Conservation (phyloP, 2,888 invertebrate species). For the Abrostola tripartita region DNA sequence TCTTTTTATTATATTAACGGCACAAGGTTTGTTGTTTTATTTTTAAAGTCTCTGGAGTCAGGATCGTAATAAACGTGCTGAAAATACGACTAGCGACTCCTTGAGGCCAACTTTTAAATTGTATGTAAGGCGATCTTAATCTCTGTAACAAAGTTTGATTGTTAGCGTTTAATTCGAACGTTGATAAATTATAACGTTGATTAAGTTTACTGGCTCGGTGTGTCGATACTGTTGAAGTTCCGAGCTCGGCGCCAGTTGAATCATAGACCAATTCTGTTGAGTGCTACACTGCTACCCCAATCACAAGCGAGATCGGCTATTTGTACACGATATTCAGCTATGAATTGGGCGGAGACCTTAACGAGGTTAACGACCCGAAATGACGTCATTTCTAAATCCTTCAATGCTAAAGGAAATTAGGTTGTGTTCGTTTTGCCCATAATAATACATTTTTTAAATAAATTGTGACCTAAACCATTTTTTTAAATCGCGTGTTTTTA, state of each 20-base stretch:
- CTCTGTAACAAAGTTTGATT: slow-evolving; percentile 42
- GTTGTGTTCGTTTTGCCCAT: slow-evolving; percentile 3
- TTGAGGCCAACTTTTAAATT: slow-evolving; percentile 39
- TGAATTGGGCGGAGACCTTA: slow-evolving; percentile 33
- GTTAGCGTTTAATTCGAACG: slow-evolving; percentile 34
- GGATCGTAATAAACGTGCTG: slow-evolving; percentile 45
- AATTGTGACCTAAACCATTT: background rate
- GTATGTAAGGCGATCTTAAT: slow-evolving; percentile 29
- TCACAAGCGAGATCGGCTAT: slow-evolving; percentile 48
- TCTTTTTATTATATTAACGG: slow-evolving; percentile 39
- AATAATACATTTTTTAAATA: background rate
- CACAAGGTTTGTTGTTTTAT: slow-evolving; percentile 35
- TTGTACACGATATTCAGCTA: slow-evolving; percentile 36
- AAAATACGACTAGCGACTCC: slow-evolving; percentile 40
- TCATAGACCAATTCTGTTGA: slow-evolving; percentile 49
- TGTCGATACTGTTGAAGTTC: slow-evolving; percentile 40
- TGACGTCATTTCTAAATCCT: slow-evolving; percentile 29
- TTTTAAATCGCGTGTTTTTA: background rate
- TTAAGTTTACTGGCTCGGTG: slow-evolving; percentile 38
- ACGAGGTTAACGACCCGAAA: slow-evolving; percentile 22
- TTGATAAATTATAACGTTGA: slow-evolving; percentile 43
- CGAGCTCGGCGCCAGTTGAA: slow-evolving; percentile 47
- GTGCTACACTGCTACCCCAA: slow-evolving; percentile 51
- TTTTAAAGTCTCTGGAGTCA: slow-evolving; percentile 22
- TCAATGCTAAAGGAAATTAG: slow-evolving; percentile 18